Evolutionary conservation across 1,140 invertebrate species (phyloP).

Genomic region (Philopotamus ludificatus): DNA sequence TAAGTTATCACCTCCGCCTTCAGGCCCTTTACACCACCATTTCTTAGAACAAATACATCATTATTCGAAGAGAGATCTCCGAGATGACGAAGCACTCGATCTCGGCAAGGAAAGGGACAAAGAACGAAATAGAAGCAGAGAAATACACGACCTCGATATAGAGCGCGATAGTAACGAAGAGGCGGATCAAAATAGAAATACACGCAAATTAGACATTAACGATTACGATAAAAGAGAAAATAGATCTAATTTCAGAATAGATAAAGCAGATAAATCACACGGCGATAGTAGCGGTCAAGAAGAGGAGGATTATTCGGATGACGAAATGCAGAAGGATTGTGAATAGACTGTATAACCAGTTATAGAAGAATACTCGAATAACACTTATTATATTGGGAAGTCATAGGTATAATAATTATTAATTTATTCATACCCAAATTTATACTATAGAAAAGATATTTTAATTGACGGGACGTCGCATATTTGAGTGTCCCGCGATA

Average conservation of each 20-base stretch:
- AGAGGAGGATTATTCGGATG: slow-evolving; percentile 52
- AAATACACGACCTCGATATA: slow-evolving; percentile 48
- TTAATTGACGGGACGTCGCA: slow-evolving; percentile 6
- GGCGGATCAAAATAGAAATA: slow-evolving; percentile 40
- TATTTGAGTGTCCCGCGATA: neutral
- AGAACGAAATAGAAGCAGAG: slow-evolving; percentile 49
- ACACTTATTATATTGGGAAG: slow-evolving; percentile 1
- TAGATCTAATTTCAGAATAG: slow-evolving; percentile 29
- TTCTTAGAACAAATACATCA: slow-evolving; percentile 64
- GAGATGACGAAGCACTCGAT: slow-evolving; percentile 50
- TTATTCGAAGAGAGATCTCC: slow-evolving; percentile 49
- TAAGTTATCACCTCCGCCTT: slow-evolving; percentile 52
- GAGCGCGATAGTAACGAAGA: slow-evolving; percentile 44
- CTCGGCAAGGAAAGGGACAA: slow-evolving; percentile 53
- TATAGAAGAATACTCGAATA: slow-evolving; percentile 2
- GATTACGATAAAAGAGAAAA: slow-evolving; percentile 37
- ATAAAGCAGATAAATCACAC: slow-evolving; percentile 42
- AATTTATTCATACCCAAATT: slow-evolving; percentile 8
- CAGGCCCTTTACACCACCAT: slow-evolving; percentile 56
- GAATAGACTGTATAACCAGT: slow-evolving; percentile 30
- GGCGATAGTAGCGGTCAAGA: slow-evolving; percentile 50
- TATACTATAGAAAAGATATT: no score
- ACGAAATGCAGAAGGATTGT: slow-evolving; percentile 47
- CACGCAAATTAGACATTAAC: slow-evolving; percentile 35
- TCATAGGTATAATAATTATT: neutral